phyloP scores from a whole-genome alignment of 2,888 invertebrate species.

The Scaptodrosophila latifasciaeformis region DNA sequence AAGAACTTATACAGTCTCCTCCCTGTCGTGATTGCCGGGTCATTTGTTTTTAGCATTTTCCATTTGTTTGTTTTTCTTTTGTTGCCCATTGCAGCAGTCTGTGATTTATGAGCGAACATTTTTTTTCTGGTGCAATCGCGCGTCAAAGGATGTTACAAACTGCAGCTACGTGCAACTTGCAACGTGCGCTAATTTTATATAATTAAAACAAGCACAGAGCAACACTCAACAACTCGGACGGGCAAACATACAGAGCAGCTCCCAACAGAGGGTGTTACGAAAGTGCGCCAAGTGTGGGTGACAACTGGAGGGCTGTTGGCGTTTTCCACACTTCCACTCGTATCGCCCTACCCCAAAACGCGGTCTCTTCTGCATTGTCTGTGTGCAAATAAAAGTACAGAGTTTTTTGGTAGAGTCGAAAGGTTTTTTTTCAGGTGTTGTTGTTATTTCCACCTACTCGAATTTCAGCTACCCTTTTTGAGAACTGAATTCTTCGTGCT shows the following conservation, averaged over 20 bases:
- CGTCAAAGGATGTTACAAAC: not conserved
- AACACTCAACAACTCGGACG: not conserved
- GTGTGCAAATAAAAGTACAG: not conserved
- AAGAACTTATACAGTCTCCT: slow-evolving; percentile 17
- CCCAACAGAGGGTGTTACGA: too few relatives aligned
- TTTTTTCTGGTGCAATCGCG: too few relatives aligned
- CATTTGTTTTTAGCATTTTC: slow-evolving; percentile 52
- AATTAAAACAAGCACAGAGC: slow-evolving; percentile 61
- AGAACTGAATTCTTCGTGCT: too few relatives aligned
- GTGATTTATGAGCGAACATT: slow-evolving; percentile 52
- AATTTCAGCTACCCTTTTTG: too few relatives aligned
- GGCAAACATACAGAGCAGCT: slow-evolving; percentile 3
- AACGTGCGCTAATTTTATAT: slow-evolving; percentile 66
- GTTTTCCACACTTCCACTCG: too few relatives aligned
- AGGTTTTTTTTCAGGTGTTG: not conserved
- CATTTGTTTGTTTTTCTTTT: too few relatives aligned
- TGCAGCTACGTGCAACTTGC: slow-evolving; percentile 54
- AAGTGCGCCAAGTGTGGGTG: too few relatives aligned
- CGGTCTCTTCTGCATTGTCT: too few relatives aligned
- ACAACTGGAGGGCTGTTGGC: too few relatives aligned
- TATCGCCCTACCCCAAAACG: too few relatives aligned
- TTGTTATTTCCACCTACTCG: not conserved
- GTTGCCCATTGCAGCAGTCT: too few relatives aligned
- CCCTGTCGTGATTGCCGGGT: slow-evolving; percentile 16
- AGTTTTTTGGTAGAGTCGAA: not conserved